Base-by-base conservation (phyloP, 1,140 invertebrate species). In the Conus betulinus region DNA sequence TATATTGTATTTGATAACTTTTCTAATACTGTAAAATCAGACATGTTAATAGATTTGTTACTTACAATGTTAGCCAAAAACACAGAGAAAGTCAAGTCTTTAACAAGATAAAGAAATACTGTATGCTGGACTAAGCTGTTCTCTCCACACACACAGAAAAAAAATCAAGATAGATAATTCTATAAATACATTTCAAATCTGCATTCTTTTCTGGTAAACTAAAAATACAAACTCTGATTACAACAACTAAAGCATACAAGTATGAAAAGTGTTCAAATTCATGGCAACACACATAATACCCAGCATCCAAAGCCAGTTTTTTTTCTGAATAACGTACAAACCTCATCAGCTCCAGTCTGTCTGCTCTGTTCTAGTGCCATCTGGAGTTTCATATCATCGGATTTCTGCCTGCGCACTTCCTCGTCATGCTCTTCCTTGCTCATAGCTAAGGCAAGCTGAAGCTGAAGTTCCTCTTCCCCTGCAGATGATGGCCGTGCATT, bases 401-500 rank as follows among this genome's bases (percentile, higher is more conserved):
- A 96, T 82, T 99, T 98, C 95, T 99, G 96, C 94, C 98, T 97
- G 92, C 98, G 97, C 95, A 99, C 98, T 93, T 99, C 98, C 94
- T 99, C 97, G 93, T 99, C 99, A 53, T 99, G 98, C 96, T 99
- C 99, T 95, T 99, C 99, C 89, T 99, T 97, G 85, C 98, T 99
- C 98, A 99, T 99, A 79, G 99, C 99, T 93, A 99, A 96, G 55
- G 99, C 99, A 92, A 99, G 96, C 96, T 99, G 98, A 88, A 99
- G 95, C 95, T 99, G 99, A 89, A 99, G 96, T 95, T 99, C 99
- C 96, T 99, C 99, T 95, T 99, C 99, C 0, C 99, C 99, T 3
- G 98, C 97, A 1, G 98, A 99, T 92, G 98, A 98, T 10, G 99
- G 99, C 84, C 99, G 96, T 51, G 98, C 98, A 94, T 97, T 97